Evolutionary conservation across 2,113 vertebrate species (phyloP).

Genomic region (Calypte anna): DNA sequence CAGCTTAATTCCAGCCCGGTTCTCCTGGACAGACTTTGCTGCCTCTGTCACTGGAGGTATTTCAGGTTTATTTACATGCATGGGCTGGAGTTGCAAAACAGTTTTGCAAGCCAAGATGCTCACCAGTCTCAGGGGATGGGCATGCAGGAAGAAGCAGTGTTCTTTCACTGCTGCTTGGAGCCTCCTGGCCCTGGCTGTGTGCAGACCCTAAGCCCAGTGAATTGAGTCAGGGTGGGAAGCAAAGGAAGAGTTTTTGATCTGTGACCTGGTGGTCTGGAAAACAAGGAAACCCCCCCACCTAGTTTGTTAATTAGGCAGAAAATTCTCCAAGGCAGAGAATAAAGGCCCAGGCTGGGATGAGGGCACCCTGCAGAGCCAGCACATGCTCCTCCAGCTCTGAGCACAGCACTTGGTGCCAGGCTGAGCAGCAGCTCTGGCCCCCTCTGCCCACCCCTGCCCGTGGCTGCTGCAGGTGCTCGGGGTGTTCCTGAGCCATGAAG

Average conservation of each 20-base stretch:
- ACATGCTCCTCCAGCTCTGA: not conserved
- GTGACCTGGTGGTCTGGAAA: not conserved
- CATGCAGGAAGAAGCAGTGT: accelerated
- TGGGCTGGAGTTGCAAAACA: not conserved
- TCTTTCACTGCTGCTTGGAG: not conserved
- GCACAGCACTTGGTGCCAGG: accelerated
- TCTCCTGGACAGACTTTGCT: accelerated
- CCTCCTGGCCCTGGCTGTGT: not conserved
- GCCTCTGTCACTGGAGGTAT: not conserved
- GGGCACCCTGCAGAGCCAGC: accelerated
- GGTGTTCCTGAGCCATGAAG: not conserved
- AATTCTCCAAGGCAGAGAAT: not conserved
- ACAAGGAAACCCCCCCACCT: not conserved
- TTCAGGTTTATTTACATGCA: not conserved
- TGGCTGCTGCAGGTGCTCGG: accelerated
- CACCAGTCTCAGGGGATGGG: accelerated
- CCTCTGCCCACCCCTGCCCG: accelerated
- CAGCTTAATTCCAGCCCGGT: conserved; percentile 16
- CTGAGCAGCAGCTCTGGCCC: not conserved
- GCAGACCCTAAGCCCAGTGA: not conserved
- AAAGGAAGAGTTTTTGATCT: not conserved
- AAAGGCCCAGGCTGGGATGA: not conserved
- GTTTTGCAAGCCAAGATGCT: not conserved
- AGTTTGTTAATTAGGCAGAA: conserved; percentile 7
- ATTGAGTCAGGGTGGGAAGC: not conserved